Evolutionary conservation across 2,888 invertebrate species (phyloP).

Genomic region (Idaea aversata): DNA sequence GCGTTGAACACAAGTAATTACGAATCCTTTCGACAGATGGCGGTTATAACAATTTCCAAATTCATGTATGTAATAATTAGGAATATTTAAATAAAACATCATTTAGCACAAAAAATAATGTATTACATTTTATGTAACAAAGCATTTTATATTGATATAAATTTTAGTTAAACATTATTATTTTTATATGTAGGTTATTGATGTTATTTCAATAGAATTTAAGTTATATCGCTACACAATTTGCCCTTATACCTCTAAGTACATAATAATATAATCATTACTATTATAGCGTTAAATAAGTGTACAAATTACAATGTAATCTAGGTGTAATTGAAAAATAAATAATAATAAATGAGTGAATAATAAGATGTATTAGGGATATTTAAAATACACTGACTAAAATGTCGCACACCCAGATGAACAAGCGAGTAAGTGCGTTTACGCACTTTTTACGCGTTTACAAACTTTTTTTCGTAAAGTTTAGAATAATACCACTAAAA

Average conservation of each 20-base stretch:
- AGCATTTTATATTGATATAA: slow-evolving; percentile 44
- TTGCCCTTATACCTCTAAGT: not conserved
- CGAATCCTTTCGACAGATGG: not conserved
- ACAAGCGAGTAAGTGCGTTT: not conserved
- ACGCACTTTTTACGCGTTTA: not conserved
- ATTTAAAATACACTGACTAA: no score
- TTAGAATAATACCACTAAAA: no score
- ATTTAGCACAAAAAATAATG: slow-evolving; percentile 66
- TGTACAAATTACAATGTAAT: no score
- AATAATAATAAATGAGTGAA: no score
- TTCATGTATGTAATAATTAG: not conserved
- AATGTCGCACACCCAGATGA: not conserved
- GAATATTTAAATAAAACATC: slow-evolving; percentile 39
- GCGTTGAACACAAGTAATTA: not conserved
- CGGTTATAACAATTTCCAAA: not conserved
- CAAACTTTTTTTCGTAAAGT: no score
- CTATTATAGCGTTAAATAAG: no score
- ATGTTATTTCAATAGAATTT: not conserved
- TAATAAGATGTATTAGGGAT: no score
- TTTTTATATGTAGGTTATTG: not conserved
- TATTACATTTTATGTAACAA: slow-evolving; percentile 70
- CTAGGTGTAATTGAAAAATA: no score
- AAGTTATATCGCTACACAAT: not conserved
- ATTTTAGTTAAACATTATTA: slow-evolving; percentile 1
- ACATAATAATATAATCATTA: not conserved